A percentile compares a stretch with the other conserved stretches of the same genome.
Conservation (phyloP, 1,140 invertebrate genomes). For the Caenorhabditis latens region DNA sequence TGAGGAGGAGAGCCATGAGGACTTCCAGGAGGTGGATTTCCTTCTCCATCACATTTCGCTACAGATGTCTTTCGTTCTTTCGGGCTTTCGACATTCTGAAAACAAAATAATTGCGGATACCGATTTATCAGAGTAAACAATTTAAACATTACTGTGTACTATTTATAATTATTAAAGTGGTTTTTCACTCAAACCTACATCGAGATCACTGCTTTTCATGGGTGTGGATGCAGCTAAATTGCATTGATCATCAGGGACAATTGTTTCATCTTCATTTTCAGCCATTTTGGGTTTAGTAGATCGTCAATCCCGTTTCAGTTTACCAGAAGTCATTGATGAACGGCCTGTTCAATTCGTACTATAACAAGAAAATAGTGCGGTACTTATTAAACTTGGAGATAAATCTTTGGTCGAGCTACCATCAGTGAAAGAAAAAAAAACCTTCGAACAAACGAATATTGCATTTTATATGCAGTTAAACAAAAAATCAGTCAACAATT, state of each 20-base stretch:
- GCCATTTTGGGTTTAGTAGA: background rate
- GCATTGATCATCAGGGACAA: constrained; percentile 37
- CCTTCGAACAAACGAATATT: background rate
- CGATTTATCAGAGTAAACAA: no score
- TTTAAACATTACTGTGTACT: no score
- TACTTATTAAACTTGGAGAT: no score
- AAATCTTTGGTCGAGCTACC: no score
- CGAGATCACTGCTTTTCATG: constrained; percentile 31
- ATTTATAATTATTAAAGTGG: no score
- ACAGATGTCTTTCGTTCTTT: background rate
- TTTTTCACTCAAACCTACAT: background rate
- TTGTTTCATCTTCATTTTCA: constrained; percentile 1
- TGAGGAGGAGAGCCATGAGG: background rate
- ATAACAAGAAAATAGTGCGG: no score
- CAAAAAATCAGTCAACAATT: background rate
- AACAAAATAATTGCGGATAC: background rate
- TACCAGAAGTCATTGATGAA: no score
- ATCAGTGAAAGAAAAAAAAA: background rate
- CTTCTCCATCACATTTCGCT: constrained; percentile 19
- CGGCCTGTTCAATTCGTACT: no score
- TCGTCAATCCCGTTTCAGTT: no score
- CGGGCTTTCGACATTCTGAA: constrained; percentile 21
- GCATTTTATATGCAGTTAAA: background rate
- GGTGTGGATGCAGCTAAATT: constrained; percentile 13
- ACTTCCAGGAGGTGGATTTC: background rate